Conservation (phyloP, 2,888 invertebrate genomes). For the Piscicola geometra region DNA sequence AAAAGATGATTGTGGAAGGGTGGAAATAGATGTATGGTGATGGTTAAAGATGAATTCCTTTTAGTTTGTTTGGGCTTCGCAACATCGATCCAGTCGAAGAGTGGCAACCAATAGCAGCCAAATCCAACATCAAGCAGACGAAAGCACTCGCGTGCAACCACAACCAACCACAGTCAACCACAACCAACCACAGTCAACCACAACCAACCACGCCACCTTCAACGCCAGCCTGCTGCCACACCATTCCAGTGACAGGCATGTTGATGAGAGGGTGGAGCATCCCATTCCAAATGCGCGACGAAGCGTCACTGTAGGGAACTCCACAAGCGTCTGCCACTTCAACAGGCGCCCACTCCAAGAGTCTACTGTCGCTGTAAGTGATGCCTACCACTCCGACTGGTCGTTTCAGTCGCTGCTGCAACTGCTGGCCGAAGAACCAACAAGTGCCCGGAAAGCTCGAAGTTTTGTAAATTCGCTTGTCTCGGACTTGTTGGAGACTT, state of each 20-base stretch:
- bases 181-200: no score
- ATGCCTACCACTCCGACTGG: constrained; percentile 47
- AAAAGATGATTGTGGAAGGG: no score
- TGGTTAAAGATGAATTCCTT: no score
- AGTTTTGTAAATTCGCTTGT: constrained; percentile 19
- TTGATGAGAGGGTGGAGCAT: constrained; percentile 52
- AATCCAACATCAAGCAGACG: no score
- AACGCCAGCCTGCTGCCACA: constrained; percentile 53
- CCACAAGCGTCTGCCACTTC: constrained; percentile 31
- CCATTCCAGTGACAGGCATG: constrained; percentile 50
- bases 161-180: no score
- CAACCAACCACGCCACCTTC: background rate
- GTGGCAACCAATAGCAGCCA: no score
- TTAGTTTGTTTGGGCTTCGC: no score
- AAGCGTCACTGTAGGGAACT: constrained; percentile 31
- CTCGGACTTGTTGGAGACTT: constrained; percentile 5
- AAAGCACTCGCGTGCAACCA: no score
- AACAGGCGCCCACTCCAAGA: constrained; percentile 40
- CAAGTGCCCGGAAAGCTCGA: constrained; percentile 44
- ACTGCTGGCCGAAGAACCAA: constrained; percentile 50
- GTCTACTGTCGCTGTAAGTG: constrained; percentile 37
- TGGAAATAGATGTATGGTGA: no score
- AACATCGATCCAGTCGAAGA: no score
- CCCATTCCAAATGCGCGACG: constrained; percentile 49
- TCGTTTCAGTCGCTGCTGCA: constrained; percentile 46